Evolutionary conservation across 2,113 vertebrate genomes (phyloP).

Genomic region (Toxostoma redivivum): DNA sequence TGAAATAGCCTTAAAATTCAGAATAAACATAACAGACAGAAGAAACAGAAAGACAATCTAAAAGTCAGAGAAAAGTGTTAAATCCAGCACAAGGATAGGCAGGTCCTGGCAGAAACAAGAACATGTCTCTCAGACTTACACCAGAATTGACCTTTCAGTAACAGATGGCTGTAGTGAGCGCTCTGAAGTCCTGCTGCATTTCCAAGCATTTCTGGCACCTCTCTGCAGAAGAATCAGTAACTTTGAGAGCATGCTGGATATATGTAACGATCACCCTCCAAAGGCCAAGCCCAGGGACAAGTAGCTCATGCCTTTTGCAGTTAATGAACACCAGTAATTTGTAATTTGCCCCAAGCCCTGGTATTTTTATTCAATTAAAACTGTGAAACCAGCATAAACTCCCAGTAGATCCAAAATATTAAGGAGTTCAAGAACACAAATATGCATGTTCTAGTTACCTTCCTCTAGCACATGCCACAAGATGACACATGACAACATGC

Average conservation of each 20-base stretch:
- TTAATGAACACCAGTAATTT: background rate
- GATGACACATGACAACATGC: rapidly evolving
- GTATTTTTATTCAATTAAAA: background rate
- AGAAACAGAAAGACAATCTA: background rate
- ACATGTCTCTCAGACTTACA: background rate
- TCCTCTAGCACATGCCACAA: background rate
- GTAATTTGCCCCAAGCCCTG: rapidly evolving
- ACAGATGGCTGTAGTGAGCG: background rate
- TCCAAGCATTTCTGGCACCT: background rate
- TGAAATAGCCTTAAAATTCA: background rate
- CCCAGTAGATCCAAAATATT: background rate
- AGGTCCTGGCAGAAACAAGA: background rate
- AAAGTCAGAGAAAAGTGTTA: background rate
- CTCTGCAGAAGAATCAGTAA: background rate
- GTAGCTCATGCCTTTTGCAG: background rate
- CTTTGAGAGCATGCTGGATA: background rate
- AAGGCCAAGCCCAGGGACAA: background rate
- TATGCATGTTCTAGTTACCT: background rate
- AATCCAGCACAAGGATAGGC: background rate
- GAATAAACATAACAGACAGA: background rate
- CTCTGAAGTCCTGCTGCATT: background rate
- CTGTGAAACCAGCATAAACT: background rate
- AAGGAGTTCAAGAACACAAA: background rate
- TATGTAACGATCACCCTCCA: background rate
- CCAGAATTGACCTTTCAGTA: rapidly evolving